phyloP scores from a whole-genome alignment of 2,113 vertebrate species.

The Daboia siamensis region DNA sequence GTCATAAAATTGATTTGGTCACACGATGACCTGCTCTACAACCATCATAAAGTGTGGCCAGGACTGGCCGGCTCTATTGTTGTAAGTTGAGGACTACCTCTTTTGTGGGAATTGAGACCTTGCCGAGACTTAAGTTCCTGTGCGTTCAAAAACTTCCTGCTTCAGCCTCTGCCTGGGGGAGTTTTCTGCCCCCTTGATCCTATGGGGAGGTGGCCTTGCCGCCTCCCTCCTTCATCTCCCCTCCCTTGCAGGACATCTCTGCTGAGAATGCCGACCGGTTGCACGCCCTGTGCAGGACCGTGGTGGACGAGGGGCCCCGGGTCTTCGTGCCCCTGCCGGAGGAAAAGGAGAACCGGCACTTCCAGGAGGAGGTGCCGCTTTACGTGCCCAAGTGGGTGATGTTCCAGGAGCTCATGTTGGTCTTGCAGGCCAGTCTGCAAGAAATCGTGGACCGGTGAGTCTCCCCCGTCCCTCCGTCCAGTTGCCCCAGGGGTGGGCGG shows the following conservation, averaged over 20 bases:
- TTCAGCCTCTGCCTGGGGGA: not conserved
- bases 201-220: not conserved
- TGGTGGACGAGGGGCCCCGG: slow-evolving; percentile 88
- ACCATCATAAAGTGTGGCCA: too few relatives aligned
- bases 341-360: slow-evolving; percentile 83
- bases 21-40: too few relatives aligned
- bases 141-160: not conserved
- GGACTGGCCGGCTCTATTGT: too few relatives aligned
- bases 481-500: not conserved
- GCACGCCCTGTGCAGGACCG: slow-evolving; percentile 81
- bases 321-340: slow-evolving; percentile 87
- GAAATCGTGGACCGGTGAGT: slow-evolving; percentile 90
- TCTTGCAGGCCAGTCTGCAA: slow-evolving; percentile 88
- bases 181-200: not conserved
- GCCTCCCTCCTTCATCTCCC: rapidly evolving
- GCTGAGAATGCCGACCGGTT: slow-evolving; percentile 88
- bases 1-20: too few relatives aligned
- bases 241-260: slow-evolving; percentile 83
- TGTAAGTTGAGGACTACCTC: too few relatives aligned
- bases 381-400: slow-evolving; percentile 88
- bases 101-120: not conserved
- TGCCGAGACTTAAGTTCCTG: not conserved
- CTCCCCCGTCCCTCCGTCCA: too few relatives aligned
- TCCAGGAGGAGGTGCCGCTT: slow-evolving; percentile 88
- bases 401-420: slow-evolving; percentile 87